Base-by-base conservation (phyloP, 2,797 vertebrate genomes). In the Lindbergichthys nudifrons region DNA sequence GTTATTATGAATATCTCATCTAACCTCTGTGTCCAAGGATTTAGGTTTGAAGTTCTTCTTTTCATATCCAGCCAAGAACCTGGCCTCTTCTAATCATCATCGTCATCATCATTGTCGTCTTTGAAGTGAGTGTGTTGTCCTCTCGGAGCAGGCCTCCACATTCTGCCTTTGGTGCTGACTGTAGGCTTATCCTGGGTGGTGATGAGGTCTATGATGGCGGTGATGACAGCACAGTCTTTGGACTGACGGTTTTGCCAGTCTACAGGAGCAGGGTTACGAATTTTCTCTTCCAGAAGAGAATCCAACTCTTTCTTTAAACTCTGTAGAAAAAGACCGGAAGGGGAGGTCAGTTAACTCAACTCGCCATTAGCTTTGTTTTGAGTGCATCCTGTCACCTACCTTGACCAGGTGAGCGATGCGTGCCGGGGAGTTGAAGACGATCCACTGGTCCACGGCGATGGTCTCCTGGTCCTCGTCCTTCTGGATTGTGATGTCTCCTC, bases 391-490 rank as follows among this genome's bases (percentile, higher is more conserved):
- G 32, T 14, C 0, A 0, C 68, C 91, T 70, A 97, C 98, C 95
- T 99, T 99, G 70, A 99, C 98, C 1, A 99, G 95, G 81, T 97
- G 93, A n/a, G 97, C 98, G 72, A 97, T 99, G 84, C 96, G 96
- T 14, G 94, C 96, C 0, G 97, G 97, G 47, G 98, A 99, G 85
- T 97, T 96, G 90, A 99, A 99, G 58, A 99, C 94, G 53, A 99
- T 99, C 98, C 98, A 99, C 46, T 97, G 90, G 78, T 99, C 98
- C 53, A 99, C 98, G 2, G 98, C 95, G 0, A 99, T 96, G 21
- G 97, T 99, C 61, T 99, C 98, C 89, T 99, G 97, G 65, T 92
- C 97, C 1, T 95, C 93, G 15, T 99, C 98, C 75, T 95, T 99
- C 93, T 99, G 97, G 83, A 99, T 99, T 75, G 96, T 97, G 90